Evolutionary conservation across 2,797 vertebrate genomes (phyloP), one percentile per base, ranked within the genome.

Genomic region (Thalassophryne amazonica): DNA sequence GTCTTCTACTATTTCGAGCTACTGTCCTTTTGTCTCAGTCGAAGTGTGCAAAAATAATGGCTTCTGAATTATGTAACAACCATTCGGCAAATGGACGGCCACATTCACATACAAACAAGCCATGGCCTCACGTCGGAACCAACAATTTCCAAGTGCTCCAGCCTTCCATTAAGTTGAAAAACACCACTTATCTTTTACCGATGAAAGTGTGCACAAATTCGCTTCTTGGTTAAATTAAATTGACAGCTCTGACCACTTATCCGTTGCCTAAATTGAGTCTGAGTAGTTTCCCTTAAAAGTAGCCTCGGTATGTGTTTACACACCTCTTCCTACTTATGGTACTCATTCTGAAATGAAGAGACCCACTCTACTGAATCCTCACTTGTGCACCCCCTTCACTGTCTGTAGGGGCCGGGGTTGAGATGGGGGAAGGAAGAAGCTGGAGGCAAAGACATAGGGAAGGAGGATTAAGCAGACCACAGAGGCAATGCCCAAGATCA

Each of bases 31-130:
- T 40, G 29, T 62, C 38, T 59, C 39, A 11, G 42, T 30, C 11
- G 41, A 38, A 49, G 23, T 38, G 49, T 30, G 50, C 53, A 69
- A 69, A 72, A 82, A 76, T 78, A 79, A 80, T 71, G 72, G 69
- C 72, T 69, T 52, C 30, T 89, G 55, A 88, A 88, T 88, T 64
- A 88, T 88, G 78, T 46, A 88, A 65, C 63, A 66, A 52, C 65
- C 69, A 70, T 73, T 78, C 53, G 45, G 42, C 3, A 35, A 42
- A 33, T 28, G 30, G 34, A 49, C 8, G 16, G 56, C 56, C 56
- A 47, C 35, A 47, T 27, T 49, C 17, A 31, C 45, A 33, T 23
- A 33, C 35, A 56, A n/a, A 27, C 40, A 46, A 33, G 40, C 23
- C 28, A 18, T 55, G 49, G 43, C 4, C 29, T 50, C 53, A 37